These are phyloP conservation scores for Probaryconus sp. DNA, from an alignment of 1,140 invertebrate genomes.

Conservation along the genomic window DNA sequence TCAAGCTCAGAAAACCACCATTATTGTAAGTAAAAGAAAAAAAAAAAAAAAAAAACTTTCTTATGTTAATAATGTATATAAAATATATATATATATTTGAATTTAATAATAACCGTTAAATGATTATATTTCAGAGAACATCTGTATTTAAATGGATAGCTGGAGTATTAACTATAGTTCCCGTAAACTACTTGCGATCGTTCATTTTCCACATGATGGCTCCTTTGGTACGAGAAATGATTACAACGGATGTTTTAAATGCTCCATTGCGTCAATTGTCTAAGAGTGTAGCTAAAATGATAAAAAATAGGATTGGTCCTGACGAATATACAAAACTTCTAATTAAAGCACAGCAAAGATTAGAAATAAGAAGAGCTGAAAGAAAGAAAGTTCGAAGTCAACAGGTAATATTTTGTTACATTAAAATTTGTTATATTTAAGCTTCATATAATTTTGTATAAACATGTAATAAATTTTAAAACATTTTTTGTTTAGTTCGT, in stretches of 20 bases:
- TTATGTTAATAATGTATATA: slow-evolving; percentile 13
- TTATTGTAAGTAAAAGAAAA: slow-evolving; percentile 78
- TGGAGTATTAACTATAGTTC: slow-evolving; percentile 81
- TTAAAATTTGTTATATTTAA: slow-evolving; percentile 21
- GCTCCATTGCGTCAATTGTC: slow-evolving; percentile 80
- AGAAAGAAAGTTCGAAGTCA: slow-evolving; percentile 82
- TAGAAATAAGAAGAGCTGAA: slow-evolving; percentile 82
- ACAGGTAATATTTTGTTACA: slow-evolving; percentile 73
- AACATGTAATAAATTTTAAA: slow-evolving; percentile 13
- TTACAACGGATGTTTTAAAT: slow-evolving; percentile 79
- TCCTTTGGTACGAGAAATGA: slow-evolving; percentile 84
- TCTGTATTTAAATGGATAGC: slow-evolving; percentile 87
- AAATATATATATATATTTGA: too few species aligned
- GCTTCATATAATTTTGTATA: slow-evolving; percentile 21
- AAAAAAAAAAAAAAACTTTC: not conserved
- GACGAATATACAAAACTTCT: slow-evolving; percentile 82
- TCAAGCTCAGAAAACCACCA: slow-evolving; percentile 78
- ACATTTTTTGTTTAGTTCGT: slow-evolving; percentile 80
- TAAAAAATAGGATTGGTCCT: slow-evolving; percentile 83
- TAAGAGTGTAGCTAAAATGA: slow-evolving; percentile 82
- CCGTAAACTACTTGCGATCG: slow-evolving; percentile 77
- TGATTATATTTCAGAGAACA: slow-evolving; percentile 78
- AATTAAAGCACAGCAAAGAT: slow-evolving; percentile 79
- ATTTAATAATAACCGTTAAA: too few species aligned
- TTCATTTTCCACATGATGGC: slow-evolving; percentile 81